Evolutionary conservation across 2,113 vertebrate genomes (phyloP), one percentile per base, ranked within the genome.

Genomic region (Elachura formosa): DNA sequence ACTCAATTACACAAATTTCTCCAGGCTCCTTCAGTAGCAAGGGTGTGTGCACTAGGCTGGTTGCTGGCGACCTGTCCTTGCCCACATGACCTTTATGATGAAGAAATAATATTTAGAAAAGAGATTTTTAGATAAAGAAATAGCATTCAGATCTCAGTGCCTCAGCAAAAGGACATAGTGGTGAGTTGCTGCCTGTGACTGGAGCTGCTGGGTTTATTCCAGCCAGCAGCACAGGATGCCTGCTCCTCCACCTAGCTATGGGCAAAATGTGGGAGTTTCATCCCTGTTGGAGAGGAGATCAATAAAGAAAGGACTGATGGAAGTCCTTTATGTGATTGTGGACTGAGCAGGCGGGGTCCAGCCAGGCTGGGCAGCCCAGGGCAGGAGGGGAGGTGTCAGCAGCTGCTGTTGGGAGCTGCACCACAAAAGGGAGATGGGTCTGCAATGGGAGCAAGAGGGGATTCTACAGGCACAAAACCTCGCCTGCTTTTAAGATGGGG

Each of bases 1-100:
- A 92, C 74, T 77, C 78, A 87, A 69, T 71, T 77, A 63, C 84
- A 85, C 63, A 83, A n/a, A 83, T 90, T 85, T 87, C 63, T 93
- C 63, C 63, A 59, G 54, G 77, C 77, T 88, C 52, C 43, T 54
- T 61, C 41, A 4, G 2, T 5, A 19, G 78, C 17, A 56, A 79
- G 69, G 45, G 9, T 38, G 29, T 40, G 24, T 46, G 38, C 2
- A 9, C 51, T 26, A 18, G 29, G 54, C 54, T 85, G 59, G 54
- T 45, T 0, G 0, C 34, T 85, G 78, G 62, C 13, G 1, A 83
- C 82, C 78, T 66, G 46, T 83, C 87, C 69, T 84, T 91, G 62
- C 43, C 63, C 75, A 5, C 66, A 31, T 46, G 63, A 74, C 75
- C 63, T 67, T 88, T 59, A 41, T 31, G 88, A 66, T n/a, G 85